Evolutionary conservation across 2,888 invertebrate genomes (phyloP).

Genomic region (Boloria euphrosyne): DNA sequence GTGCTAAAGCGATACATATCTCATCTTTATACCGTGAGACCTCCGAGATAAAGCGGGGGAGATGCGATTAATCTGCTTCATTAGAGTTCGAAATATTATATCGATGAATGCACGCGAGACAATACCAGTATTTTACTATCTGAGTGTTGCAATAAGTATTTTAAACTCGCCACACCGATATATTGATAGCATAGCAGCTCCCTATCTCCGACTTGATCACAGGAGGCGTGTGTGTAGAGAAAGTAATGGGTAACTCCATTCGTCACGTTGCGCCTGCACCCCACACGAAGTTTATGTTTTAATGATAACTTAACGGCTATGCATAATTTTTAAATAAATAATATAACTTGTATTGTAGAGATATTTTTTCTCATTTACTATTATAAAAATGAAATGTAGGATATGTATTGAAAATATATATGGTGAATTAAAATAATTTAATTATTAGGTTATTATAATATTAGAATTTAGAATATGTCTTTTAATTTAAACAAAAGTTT

Average conservation of each 20-base stretch:
- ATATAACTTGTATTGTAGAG: neutral
- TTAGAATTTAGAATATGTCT: too few species aligned
- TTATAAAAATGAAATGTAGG: too few species aligned
- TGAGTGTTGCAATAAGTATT: constrained; percentile 29
- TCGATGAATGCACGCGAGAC: constrained; percentile 15
- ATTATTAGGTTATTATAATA: too few species aligned
- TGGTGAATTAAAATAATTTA: too few species aligned
- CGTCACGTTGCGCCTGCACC: constrained; percentile 61
- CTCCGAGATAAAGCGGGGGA: constrained; percentile 57
- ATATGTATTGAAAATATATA: too few species aligned
- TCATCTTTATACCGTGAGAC: constrained; percentile 60
- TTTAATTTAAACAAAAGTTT: constrained; percentile 36
- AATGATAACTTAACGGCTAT: constrained; percentile 44
- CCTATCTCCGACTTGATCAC: constrained; percentile 64
- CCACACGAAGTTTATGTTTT: constrained; percentile 64
- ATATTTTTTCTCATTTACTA: neutral
- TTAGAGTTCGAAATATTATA: constrained; percentile 49
- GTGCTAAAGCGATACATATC: constrained; percentile 55
- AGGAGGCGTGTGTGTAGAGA: constrained; percentile 65
- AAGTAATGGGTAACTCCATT: constrained; percentile 67
- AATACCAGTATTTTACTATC: constrained; percentile 1
- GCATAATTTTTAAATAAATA: constrained; percentile 25
- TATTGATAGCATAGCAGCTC: constrained; percentile 51
- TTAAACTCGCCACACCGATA: constrained; percentile 46
- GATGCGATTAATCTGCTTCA: constrained; percentile 66